Conservation (phyloP, 37 sponge, comb jelly and placozoan genomes). For the Beroe ovata region DNA sequence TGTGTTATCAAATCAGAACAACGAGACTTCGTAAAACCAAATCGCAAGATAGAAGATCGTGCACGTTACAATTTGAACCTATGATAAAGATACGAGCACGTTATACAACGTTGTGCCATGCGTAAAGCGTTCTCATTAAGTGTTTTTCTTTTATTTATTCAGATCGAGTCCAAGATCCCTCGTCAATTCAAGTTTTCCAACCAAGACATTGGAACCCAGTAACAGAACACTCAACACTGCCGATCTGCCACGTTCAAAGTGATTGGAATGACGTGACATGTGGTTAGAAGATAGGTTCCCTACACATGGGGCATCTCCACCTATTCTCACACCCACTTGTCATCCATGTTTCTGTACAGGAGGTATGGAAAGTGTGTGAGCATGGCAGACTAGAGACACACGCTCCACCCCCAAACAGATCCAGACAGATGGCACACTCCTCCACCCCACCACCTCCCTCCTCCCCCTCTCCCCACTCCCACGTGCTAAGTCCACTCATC, state of each 20-base stretch:
- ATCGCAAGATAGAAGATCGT: no score
- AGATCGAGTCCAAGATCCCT: no score
- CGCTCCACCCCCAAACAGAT: background rate
- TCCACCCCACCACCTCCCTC: background rate
- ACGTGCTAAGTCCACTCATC: slow-evolving; percentile 2
- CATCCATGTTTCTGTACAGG: slow-evolving; percentile 56
- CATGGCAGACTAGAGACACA: slow-evolving; percentile 5
- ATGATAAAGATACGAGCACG: no score
- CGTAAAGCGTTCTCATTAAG: background rate
- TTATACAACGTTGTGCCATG: no score
- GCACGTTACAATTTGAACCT: no score
- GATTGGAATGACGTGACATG: no score
- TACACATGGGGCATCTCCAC: slow-evolving; percentile 60
- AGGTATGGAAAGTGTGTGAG: slow-evolving; percentile 53
- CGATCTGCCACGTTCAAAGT: no score
- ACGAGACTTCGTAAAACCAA: no score
- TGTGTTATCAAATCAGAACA: no score
- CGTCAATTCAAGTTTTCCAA: no score
- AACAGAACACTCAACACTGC: no score
- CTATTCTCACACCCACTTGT: slow-evolving; percentile 55
- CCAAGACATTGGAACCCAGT: no score
- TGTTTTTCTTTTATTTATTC: background rate
- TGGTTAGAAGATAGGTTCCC: slow-evolving; percentile 56
- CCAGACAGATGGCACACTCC: slow-evolving; percentile 66
- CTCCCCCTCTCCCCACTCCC: slow-evolving; percentile 6